Evolutionary conservation across 2,888 invertebrate species (phyloP).

Genomic region (Reticulitermes lucifugus): DNA sequence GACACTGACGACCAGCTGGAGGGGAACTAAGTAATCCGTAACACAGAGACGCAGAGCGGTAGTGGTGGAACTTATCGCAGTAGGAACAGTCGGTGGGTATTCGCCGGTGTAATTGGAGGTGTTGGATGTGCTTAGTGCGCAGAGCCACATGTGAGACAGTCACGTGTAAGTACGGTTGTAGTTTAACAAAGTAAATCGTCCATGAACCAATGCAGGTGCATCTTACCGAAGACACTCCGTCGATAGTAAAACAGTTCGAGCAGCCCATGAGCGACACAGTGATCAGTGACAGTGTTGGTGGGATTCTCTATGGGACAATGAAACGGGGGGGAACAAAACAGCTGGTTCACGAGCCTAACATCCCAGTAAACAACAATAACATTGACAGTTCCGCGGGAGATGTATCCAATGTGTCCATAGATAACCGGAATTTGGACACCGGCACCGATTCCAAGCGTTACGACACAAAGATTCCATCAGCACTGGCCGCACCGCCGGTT

Average conservation of each 20-base stretch:
- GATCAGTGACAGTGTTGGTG: neutral
- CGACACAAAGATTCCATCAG: conserved; percentile 54
- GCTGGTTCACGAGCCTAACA: conserved; percentile 49
- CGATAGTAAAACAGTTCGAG: neutral
- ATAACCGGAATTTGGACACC: conserved; percentile 53
- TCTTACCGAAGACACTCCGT: neutral
- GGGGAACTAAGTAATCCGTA: too few relatives aligned
- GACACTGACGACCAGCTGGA: too few relatives aligned
- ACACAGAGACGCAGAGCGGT: too few relatives aligned
- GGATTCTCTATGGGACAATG: conserved; percentile 37
- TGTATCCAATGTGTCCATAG: conserved; percentile 48
- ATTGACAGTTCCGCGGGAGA: conserved; percentile 51
- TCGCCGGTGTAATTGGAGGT: neutral
- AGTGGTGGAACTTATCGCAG: too few relatives aligned
- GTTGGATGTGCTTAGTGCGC: neutral
- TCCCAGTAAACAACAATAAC: conserved; percentile 51
- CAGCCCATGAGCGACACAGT: conserved; percentile 14
- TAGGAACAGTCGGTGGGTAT: too few relatives aligned
- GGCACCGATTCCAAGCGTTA: conserved; percentile 51
- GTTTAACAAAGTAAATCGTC: neutral
- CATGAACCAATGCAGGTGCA: neutral
- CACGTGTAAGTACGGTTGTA: neutral
- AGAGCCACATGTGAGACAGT: neutral
- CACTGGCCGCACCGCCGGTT: conserved; percentile 54
- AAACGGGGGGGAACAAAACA: conserved; percentile 47